Percentiles rank a stretch among this genome's conserved stretches.
These are phyloP conservation scores for Amblyjoppa fuscipennis DNA, from an alignment of 2,888 invertebrate genomes.

Conservation along the genomic window DNA sequence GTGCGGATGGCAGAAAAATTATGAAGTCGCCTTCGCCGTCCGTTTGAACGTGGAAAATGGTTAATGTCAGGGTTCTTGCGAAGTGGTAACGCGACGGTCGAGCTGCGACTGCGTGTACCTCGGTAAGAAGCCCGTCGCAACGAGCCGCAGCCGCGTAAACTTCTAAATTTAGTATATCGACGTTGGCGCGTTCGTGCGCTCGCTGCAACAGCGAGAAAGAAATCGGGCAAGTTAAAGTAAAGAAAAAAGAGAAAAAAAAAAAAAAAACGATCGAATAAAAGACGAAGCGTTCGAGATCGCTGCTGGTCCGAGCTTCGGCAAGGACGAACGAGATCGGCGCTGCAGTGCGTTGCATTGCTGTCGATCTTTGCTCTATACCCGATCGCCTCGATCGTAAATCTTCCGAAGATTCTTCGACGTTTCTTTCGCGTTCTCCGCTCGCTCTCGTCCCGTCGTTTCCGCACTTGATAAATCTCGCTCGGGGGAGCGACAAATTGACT, in stretches of 20 bases:
- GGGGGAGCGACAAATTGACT: conserved; percentile 50
- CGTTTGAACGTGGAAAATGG: conserved; percentile 29
- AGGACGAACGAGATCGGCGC: background rate
- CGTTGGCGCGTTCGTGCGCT: conserved; percentile 29
- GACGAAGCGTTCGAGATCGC: background rate
- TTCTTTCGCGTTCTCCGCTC: background rate
- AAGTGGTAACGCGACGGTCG: conserved; percentile 34
- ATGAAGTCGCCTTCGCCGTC: background rate
- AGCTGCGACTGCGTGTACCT: conserved; percentile 7
- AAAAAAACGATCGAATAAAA: conserved; percentile 2
- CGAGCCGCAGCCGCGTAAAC: conserved; percentile 70
- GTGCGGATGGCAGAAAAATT: too few species aligned
- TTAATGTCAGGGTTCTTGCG: conserved; percentile 50
- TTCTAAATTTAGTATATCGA: conserved; percentile 69
- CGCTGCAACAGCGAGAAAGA: conserved; percentile 3
- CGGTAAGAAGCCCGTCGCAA: conserved; percentile 47
- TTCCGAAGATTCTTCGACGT: background rate
- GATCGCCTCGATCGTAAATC: conserved; percentile 39
- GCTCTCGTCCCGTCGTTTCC: conserved; percentile 33
- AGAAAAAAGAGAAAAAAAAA: background rate
- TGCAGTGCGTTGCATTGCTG: background rate
- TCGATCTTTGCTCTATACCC: background rate
- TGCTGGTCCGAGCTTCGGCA: background rate
- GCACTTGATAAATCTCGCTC: background rate
- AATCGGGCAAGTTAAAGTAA: conserved; percentile 4